phyloP scores from a whole-genome alignment of 1,140 invertebrate species.

The Drosophila oshimai region DNA sequence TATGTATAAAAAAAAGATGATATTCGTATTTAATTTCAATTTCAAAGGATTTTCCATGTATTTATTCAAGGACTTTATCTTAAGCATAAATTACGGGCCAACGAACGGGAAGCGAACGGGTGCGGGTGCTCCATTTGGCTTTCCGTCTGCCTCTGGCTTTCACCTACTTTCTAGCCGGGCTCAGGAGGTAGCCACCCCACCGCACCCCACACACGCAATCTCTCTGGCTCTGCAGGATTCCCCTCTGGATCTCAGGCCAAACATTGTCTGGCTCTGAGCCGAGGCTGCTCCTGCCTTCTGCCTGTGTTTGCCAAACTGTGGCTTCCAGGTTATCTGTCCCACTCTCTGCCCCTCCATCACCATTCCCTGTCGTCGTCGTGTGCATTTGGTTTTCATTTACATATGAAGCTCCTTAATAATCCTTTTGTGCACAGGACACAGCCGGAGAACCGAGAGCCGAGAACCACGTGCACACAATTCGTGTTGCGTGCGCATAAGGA shows the following conservation, averaged over 20 bases:
- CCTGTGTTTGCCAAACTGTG: conserved; percentile 73
- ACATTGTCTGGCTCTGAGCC: conserved; percentile 59
- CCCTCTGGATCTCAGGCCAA: conserved; percentile 37
- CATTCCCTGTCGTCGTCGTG: conserved; percentile 50
- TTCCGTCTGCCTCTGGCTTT: conserved; percentile 54
- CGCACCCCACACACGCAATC: not conserved
- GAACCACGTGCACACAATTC: conserved; percentile 69
- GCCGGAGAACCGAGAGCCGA: conserved; percentile 15
- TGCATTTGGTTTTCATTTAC: conserved; percentile 82
- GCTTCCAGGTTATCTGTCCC: conserved; percentile 76
- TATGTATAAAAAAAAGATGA: conserved; percentile 64
- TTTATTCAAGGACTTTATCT: conserved; percentile 82
- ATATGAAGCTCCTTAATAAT: conserved; percentile 82
- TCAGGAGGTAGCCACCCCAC: conserved; percentile 49
- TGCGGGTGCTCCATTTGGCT: conserved; percentile 58
- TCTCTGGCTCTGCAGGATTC: conserved; percentile 13
- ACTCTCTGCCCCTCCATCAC: conserved; percentile 6
- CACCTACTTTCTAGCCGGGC: conserved; percentile 73
- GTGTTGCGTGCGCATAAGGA: conserved; percentile 78
- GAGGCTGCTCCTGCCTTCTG: conserved; percentile 5
- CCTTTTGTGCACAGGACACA: conserved; percentile 73
- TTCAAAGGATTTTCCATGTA: conserved; percentile 82
- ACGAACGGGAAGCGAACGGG: conserved; percentile 61
- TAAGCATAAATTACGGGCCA: conserved; percentile 82
- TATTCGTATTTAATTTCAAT: conserved; percentile 82